Percentiles rank a stretch among this genome's conserved stretches.
phyloP scores from a whole-genome alignment of 1,140 invertebrate genomes.

The Microplitis demolitor region DNA sequence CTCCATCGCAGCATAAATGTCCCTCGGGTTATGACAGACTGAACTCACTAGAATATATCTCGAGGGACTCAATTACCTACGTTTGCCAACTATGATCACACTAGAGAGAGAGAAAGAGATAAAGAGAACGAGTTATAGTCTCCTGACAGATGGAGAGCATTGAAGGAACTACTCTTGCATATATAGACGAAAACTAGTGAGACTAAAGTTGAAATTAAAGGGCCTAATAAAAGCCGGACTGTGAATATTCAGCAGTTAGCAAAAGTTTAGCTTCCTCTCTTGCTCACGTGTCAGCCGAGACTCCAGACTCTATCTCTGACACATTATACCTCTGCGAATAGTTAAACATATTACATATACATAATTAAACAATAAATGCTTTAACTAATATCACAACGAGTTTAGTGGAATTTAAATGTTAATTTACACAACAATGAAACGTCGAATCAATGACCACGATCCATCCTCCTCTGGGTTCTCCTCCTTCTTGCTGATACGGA shows the following conservation, averaged over 20 bases:
- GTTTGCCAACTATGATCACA: constrained; percentile 4
- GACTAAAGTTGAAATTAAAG: background rate
- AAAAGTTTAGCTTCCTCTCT: background rate
- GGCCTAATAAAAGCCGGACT: background rate
- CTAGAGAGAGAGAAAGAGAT: too few relatives aligned
- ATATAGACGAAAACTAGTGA: background rate
- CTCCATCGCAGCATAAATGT: background rate
- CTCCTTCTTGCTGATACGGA: background rate
- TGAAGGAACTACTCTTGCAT: background rate
- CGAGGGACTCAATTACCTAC: constrained; percentile 5
- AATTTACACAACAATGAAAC: background rate
- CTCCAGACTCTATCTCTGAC: too few relatives aligned
- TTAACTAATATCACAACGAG: too few relatives aligned
- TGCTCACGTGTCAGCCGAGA: too few relatives aligned
- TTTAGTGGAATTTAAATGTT: background rate
- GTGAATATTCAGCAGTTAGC: background rate
- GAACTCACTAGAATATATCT: background rate
- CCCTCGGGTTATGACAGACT: background rate
- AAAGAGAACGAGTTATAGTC: background rate
- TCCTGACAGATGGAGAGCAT: background rate
- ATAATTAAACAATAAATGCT: too few relatives aligned
- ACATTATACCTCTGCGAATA: too few relatives aligned
- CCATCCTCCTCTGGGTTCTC: background rate
- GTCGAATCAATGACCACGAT: background rate
- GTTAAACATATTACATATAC: too few relatives aligned